Evolutionary conservation across 2,888 invertebrate species (phyloP).

Genomic region (Steinernema scapterisci): DNA sequence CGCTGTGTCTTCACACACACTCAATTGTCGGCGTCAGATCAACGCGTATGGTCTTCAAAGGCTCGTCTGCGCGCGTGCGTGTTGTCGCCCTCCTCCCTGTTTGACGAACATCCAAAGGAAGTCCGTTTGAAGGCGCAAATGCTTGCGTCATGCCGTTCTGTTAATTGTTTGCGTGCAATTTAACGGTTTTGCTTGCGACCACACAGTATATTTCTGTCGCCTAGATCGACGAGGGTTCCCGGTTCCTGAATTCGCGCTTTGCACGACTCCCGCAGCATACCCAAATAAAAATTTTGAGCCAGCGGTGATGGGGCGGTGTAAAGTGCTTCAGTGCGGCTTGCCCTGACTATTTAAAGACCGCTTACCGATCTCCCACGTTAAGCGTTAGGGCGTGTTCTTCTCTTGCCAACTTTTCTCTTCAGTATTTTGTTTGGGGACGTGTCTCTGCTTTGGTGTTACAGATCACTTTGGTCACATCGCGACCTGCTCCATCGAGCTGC

Average conservation of each 20-base stretch:
- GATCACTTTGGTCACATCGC: no score
- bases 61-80: constrained; percentile 19
- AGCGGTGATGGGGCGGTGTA: constrained; percentile 1
- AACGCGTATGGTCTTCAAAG: constrained; percentile 9
- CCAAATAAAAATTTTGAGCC: constrained; percentile 12
- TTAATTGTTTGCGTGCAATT: not conserved
- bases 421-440: not conserved
- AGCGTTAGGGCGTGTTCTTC: constrained; percentile 5
- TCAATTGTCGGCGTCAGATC: not conserved
- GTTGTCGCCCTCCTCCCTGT: not conserved
- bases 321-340: constrained; percentile 25
- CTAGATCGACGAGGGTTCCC: not conserved
- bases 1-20: constrained; percentile 10
- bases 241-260: not conserved
- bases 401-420: not conserved
- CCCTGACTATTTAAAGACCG: constrained; percentile 30
- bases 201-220: not conserved
- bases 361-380: constrained; percentile 2
- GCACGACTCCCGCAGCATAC: not conserved
- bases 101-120: constrained; percentile 18
- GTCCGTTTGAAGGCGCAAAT: constrained; percentile 16
- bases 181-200: not conserved
- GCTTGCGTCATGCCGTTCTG: constrained; percentile 13
- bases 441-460: constrained; percentile 11
- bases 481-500: no score